Base-by-base conservation (phyloP, 1,140 invertebrate genomes). In the Sarcophaga bullata region DNA sequence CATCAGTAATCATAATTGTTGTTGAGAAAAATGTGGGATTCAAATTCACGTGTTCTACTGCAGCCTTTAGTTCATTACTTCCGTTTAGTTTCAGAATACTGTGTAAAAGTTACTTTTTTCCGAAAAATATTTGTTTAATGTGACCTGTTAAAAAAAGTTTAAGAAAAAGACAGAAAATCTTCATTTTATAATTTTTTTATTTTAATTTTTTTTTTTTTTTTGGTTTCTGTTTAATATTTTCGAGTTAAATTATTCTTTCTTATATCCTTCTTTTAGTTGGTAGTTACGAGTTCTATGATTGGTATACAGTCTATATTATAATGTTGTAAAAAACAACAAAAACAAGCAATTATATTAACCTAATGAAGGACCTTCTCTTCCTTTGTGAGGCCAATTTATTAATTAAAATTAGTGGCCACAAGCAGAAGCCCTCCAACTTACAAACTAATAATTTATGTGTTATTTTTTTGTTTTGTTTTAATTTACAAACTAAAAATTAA, bases 271-370 rank as follows among this genome's bases (percentile, higher is more conserved):
- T 68, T 25, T 9, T 50, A 46, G 17, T 76, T n/a, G 49, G 13
- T 76, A 50, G n/a, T n/a, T n/a, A n/a, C n/a, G n/a, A n/a, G n/a
- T n/a, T n/a, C n/a, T n/a, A n/a, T n/a, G n/a, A 49, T 76, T n/a
- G 49, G 13, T 76, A 50, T 19, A 78, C 75, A 78, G 75, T 78
- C 75, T 78, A 78, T 72, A 25, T 50, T 78, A 50, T 48, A 50
- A 78, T 68, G 75, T 78, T 78, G 75, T 50, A 50, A 50, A 52
- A 78, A 47, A 76, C 73, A 76, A 76, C 73, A 76, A 78, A 25
- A 78, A 78, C 75, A 78, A 78, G 48, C 62, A 81, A 73, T 54
- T 68, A 52, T 78, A 80, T 80, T 54, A 73, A 17, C 47, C 58
- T 81, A 81, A 72, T 17, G 49, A 48, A 50, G 50, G 48, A 48